phyloP scores from a whole-genome alignment of 2,888 invertebrate species.

The Lasioglossum oenotherae region DNA sequence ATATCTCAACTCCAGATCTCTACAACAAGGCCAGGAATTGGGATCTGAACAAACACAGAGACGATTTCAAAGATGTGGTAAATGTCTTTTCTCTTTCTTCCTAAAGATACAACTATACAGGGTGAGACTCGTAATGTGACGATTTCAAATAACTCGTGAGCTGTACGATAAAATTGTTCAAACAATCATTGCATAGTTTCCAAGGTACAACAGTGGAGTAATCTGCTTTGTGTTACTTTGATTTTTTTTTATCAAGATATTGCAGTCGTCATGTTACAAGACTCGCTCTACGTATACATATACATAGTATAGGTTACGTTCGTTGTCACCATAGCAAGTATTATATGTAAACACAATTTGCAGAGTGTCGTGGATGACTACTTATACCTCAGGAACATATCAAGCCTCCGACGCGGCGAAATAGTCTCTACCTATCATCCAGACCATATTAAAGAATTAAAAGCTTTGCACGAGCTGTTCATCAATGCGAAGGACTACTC shows the following conservation, averaged over 20 bases:
- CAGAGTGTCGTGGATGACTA: conserved; percentile 81
- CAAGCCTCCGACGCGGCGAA: conserved; percentile 84
- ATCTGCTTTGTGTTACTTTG: not conserved
- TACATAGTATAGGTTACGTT: not conserved
- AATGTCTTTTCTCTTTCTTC: not conserved
- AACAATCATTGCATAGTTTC: too few relatives aligned
- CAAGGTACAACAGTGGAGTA: too few relatives aligned
- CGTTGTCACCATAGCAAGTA: not conserved
- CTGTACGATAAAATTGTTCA: not conserved
- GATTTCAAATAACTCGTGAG: not conserved
- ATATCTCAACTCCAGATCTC: conserved; percentile 68
- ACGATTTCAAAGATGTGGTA: conserved; percentile 77
- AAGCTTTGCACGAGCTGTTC: conserved; percentile 80
- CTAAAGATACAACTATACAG: not conserved
- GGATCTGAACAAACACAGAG: conserved; percentile 72
- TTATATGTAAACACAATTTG: not conserved
- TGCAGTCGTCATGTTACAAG: too few relatives aligned
- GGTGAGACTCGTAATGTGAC: not conserved
- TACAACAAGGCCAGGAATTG: conserved; percentile 75
- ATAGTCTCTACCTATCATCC: conserved; percentile 84
- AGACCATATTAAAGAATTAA: conserved; percentile 75
- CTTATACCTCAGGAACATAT: conserved; percentile 81
- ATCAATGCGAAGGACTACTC: conserved; percentile 83
- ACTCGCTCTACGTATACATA: too few relatives aligned
- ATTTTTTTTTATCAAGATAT: not conserved